Percentiles rank a stretch among this genome's conserved stretches.
phyloP scores from a whole-genome alignment of 2,797 vertebrate genomes.

The Argya squamiceps region DNA sequence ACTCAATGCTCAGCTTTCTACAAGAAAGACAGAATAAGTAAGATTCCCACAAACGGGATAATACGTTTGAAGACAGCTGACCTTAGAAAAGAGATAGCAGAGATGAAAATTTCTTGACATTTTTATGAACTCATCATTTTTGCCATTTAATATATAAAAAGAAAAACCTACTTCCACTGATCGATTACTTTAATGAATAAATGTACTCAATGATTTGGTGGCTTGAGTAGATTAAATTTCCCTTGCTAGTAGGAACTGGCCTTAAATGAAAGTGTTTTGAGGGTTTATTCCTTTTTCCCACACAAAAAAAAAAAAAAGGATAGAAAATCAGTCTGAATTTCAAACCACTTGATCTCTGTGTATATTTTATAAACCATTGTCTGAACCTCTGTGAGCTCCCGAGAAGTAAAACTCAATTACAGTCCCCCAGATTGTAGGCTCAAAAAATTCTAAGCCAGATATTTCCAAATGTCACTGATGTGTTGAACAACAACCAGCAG shows the following conservation, averaged over 20 bases:
- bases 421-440: neutral
- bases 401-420: slow-evolving; percentile 48
- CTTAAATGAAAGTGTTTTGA: slow-evolving; percentile 63
- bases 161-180: slow-evolving; percentile 69
- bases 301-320: neutral
- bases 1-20: slow-evolving; percentile 51
- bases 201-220: slow-evolving; percentile 65
- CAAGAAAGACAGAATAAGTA: slow-evolving; percentile 45
- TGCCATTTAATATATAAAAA: slow-evolving; percentile 72
- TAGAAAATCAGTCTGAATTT: slow-evolving; percentile 55
- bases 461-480: slow-evolving; percentile 25
- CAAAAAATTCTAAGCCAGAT: slow-evolving; percentile 48
- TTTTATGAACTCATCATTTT: slow-evolving; percentile 76
- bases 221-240: slow-evolving; percentile 69
- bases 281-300: slow-evolving; percentile 37
- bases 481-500: neutral
- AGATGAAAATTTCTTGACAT: slow-evolving; percentile 72
- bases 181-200: slow-evolving; percentile 79
- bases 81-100: slow-evolving; percentile 70
- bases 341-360: slow-evolving; percentile 53
- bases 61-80: slow-evolving; percentile 63
- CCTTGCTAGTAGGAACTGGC: slow-evolving; percentile 62
- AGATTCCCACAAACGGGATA: slow-evolving; percentile 40
- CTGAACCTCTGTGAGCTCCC: neutral
- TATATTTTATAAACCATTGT: slow-evolving; percentile 43